These are phyloP conservation scores for Gadopsis marmoratus DNA, from an alignment of 2,797 vertebrate species.

Conservation along the genomic window DNA sequence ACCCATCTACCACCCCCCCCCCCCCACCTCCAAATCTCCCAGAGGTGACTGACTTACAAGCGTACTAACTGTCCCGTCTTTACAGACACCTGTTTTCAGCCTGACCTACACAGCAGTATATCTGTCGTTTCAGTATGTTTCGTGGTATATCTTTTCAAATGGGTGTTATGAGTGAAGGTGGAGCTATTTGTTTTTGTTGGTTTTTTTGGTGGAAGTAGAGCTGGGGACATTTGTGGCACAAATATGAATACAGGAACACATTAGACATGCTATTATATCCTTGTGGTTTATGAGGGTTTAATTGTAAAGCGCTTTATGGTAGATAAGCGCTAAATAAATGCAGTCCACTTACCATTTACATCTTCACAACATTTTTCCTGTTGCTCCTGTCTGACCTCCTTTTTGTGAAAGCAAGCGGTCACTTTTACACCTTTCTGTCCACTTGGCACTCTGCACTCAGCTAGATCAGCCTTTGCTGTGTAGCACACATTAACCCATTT, in stretches of 20 bases:
- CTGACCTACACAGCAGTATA: slow-evolving; percentile 29
- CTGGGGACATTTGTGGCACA: slow-evolving; percentile 31
- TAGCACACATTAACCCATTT: slow-evolving; percentile 56
- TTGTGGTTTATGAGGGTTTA: slow-evolving; percentile 13
- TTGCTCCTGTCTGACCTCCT: slow-evolving; percentile 45
- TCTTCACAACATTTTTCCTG: slow-evolving; percentile 32
- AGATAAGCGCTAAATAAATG: not conserved
- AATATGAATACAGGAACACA: slow-evolving; percentile 29
- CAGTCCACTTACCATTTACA: not conserved
- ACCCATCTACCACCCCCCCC: slow-evolving; percentile 56
- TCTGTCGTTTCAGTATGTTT: slow-evolving; percentile 42
- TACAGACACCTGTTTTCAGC: slow-evolving; percentile 38
- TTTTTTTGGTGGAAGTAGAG: slow-evolving; percentile 52
- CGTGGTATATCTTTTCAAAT: slow-evolving; percentile 31
- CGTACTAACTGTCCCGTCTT: slow-evolving; percentile 55
- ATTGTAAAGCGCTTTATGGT: not conserved
- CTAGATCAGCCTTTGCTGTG: slow-evolving; percentile 61
- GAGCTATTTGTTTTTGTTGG: slow-evolving; percentile 28
- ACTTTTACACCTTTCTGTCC: slow-evolving; percentile 50
- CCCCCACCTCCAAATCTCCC: slow-evolving; percentile 45
- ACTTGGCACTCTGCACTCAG: slow-evolving; percentile 51
- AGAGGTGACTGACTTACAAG: slow-evolving; percentile 57
- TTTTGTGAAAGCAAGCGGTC: slow-evolving; percentile 41
- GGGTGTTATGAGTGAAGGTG: slow-evolving; percentile 36
- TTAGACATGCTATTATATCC: slow-evolving; percentile 15